A percentile compares a stretch with the other conserved stretches of the same genome.
These are phyloP conservation scores for Hypomecis atomaria DNA, from an alignment of 2,888 invertebrate genomes.

Conservation along the genomic window DNA sequence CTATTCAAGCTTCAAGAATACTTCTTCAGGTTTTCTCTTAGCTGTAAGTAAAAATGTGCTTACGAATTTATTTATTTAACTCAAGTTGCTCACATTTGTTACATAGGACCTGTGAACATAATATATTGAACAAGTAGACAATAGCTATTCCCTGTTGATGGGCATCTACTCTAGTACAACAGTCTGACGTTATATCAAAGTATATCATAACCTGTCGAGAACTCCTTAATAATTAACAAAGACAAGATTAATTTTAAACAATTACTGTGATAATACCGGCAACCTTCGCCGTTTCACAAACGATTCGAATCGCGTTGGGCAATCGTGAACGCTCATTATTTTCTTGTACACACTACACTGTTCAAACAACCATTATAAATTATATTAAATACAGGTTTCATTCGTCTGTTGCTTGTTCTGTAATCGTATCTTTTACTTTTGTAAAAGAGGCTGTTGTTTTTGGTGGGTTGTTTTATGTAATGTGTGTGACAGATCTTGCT, in stretches of 20 bases:
- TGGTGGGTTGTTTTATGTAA: background rate
- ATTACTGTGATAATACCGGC: constrained; percentile 33
- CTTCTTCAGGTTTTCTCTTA: too few species aligned
- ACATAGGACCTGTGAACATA: too few species aligned
- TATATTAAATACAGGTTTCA: constrained; percentile 9
- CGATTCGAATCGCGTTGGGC: constrained; percentile 36
- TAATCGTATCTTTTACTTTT: background rate
- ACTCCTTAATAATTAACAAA: constrained; percentile 28
- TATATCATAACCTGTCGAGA: constrained; percentile 7
- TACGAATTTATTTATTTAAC: too few species aligned
- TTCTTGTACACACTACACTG: constrained; percentile 22
- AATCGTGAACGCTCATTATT: constrained; percentile 31
- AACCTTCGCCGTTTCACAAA: constrained; percentile 37
- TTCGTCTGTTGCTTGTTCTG: constrained; percentile 9
- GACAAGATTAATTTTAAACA: constrained; percentile 32
- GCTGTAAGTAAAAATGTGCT: too few species aligned
- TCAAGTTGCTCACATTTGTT: too few species aligned
- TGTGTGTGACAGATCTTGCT: background rate
- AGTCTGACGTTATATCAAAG: background rate
- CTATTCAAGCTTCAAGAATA: too few species aligned
- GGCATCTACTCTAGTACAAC: too few species aligned
- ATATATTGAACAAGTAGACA: too few species aligned
- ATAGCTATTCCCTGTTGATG: too few species aligned
- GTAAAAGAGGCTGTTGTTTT: background rate
- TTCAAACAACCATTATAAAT: constrained; percentile 16